Conservation (phyloP, 2,888 invertebrate species). For the Lithophane ornitopus region DNA sequence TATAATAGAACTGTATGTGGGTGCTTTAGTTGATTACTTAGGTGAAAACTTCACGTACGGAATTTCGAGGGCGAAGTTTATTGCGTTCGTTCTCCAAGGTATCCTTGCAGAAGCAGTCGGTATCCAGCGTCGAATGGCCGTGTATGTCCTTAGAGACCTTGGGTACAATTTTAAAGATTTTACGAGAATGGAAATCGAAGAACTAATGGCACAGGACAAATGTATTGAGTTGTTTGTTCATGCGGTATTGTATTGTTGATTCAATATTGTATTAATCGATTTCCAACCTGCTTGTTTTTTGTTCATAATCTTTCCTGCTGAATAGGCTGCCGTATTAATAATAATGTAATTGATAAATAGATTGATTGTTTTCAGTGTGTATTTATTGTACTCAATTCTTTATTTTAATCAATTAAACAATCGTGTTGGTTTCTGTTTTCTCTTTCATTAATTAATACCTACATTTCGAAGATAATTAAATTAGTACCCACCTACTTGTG, state of each 20-base stretch:
- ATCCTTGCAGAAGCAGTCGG: constrained; percentile 34
- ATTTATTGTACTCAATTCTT: not conserved
- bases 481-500: too few relatives aligned
- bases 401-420: not conserved
- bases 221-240: constrained; percentile 25
- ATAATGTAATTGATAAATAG: not conserved
- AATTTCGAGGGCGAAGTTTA: constrained; percentile 22
- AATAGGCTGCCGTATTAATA: not conserved
- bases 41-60: constrained; percentile 13
- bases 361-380: not conserved
- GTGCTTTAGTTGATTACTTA: constrained; percentile 64
- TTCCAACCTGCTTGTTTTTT: not conserved
- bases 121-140: constrained; percentile 46
- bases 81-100: constrained; percentile 34
- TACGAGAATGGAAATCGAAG: constrained; percentile 20
- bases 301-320: not conserved
- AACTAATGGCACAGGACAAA: constrained; percentile 18
- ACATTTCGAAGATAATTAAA: not conserved
- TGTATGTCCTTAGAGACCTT: constrained; percentile 20
- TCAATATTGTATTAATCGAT: constrained; percentile 1
- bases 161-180: not conserved
- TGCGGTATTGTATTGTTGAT: too few relatives aligned
- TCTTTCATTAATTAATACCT: not conserved
- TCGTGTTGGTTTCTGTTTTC: not conserved
- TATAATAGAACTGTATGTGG: constrained; percentile 71